Percentiles rank a stretch among this genome's conserved stretches.
These are phyloP conservation scores for Eublepharis macularius DNA, from an alignment of 2,113 vertebrate species.

Conservation along the genomic window DNA sequence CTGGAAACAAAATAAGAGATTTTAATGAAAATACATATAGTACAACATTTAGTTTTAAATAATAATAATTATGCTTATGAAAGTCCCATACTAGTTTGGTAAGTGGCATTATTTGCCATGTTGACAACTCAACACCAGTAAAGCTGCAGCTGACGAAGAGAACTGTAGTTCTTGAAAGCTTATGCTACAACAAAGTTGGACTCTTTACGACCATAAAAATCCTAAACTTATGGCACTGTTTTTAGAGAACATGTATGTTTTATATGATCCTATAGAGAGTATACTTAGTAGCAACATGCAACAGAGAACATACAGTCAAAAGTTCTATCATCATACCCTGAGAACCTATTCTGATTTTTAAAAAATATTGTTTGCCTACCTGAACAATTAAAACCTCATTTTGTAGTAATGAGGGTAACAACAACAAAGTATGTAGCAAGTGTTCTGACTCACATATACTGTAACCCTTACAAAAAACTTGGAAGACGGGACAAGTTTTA, in stretches of 20 bases:
- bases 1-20: constrained; percentile 69
- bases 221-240: background rate
- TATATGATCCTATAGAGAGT: background rate
- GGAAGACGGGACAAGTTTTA: too few relatives aligned
- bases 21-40: background rate
- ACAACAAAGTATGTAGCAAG: background rate
- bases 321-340: background rate
- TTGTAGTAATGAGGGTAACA: background rate
- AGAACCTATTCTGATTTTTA: background rate
- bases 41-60: background rate
- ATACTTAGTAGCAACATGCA: background rate
- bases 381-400: too few relatives aligned
- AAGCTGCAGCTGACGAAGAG: too few relatives aligned
- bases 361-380: too few relatives aligned
- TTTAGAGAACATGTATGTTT: background rate
- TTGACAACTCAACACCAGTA: background rate
- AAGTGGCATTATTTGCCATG: background rate
- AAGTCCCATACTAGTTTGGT: background rate
- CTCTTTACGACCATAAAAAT: too few relatives aligned
- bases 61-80: background rate
- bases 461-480: too few relatives aligned
- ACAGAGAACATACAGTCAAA: background rate
- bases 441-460: background rate
- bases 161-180: background rate
- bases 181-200: too few relatives aligned